Conservation (phyloP, 2,113 vertebrate species). For the Notarius quadriscutis region DNA sequence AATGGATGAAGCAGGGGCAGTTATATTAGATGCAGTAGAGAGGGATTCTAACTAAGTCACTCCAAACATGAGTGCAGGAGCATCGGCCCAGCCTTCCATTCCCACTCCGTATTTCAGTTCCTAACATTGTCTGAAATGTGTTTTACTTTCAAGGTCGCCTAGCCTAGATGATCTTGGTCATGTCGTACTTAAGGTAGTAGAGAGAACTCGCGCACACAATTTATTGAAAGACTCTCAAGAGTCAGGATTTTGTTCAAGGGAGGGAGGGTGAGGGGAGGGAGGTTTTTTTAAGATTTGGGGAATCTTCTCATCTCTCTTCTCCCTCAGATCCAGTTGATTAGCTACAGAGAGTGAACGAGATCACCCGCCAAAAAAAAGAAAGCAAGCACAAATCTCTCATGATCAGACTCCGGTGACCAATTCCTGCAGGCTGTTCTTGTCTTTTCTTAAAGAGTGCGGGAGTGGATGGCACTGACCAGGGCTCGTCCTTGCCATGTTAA, state of each 20-base stretch:
- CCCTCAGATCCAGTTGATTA: conserved; percentile 65
- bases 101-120: not conserved
- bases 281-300: conserved; percentile 14
- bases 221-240: conserved; percentile 45
- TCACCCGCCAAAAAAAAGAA: conserved; percentile 43
- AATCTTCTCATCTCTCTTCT: conserved; percentile 55
- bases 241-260: conserved; percentile 39
- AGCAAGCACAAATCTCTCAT: conserved; percentile 47
- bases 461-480: conserved; percentile 75
- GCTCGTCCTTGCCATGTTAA: conserved; percentile 57
- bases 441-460: conserved; percentile 79
- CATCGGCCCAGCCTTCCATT: not conserved
- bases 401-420: conserved; percentile 65
- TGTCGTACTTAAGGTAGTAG: conserved; percentile 50
- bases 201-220: conserved; percentile 41
- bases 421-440: conserved; percentile 76
- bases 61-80: not conserved
- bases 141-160: conserved; percentile 48
- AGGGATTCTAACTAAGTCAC: conserved; percentile 30
- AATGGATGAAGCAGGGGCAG: conserved; percentile 8
- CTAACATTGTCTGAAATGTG: conserved; percentile 39
- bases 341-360: conserved; percentile 43
- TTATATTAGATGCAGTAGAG: conserved; percentile 13
- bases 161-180: conserved; percentile 52
- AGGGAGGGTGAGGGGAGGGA: not conserved